phyloP scores from a whole-genome alignment of 2,888 invertebrate genomes.

The Neria commutata region DNA sequence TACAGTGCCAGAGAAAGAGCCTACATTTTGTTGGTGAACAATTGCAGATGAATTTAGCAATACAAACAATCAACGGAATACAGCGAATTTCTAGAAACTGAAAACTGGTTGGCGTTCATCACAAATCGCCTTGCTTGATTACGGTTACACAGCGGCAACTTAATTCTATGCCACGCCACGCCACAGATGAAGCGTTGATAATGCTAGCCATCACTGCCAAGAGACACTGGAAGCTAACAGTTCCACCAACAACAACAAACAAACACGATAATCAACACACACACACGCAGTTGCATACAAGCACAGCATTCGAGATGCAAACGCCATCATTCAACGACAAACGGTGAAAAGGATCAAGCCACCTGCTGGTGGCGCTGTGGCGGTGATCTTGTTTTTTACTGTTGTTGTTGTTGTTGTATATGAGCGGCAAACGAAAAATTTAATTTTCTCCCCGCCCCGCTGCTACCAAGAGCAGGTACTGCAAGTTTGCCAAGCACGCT shows the following conservation, averaged over 20 bases:
- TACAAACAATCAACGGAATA: neutral
- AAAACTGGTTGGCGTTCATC: neutral
- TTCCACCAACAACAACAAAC: conserved; percentile 13
- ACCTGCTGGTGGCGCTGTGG: conserved; percentile 45
- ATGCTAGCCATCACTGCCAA: conserved; percentile 28
- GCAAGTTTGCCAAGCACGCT: conserved; percentile 2
- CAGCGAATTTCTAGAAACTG: neutral
- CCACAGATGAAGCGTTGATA: neutral
- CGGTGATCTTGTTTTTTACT: too few relatives aligned
- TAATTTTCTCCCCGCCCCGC: conserved; percentile 21
- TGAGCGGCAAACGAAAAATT: too few relatives aligned
- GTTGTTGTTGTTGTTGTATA: too few relatives aligned
- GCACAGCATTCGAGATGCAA: neutral
- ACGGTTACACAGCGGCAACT: conserved; percentile 22
- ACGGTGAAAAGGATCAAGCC: conserved; percentile 48
- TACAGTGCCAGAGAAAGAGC: too few relatives aligned
- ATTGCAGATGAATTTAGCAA: neutral
- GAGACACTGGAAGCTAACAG: conserved; percentile 5
- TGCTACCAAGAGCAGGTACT: conserved; percentile 24
- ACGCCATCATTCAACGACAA: conserved; percentile 39
- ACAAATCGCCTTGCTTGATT: conserved; percentile 21
- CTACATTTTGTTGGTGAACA: neutral
- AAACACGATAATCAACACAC: conserved; percentile 14
- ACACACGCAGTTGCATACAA: conserved; percentile 16
- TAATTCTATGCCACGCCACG: conserved; percentile 18